phyloP scores from a whole-genome alignment of 2,797 vertebrate genomes.

The Trachops cirrhosus region DNA sequence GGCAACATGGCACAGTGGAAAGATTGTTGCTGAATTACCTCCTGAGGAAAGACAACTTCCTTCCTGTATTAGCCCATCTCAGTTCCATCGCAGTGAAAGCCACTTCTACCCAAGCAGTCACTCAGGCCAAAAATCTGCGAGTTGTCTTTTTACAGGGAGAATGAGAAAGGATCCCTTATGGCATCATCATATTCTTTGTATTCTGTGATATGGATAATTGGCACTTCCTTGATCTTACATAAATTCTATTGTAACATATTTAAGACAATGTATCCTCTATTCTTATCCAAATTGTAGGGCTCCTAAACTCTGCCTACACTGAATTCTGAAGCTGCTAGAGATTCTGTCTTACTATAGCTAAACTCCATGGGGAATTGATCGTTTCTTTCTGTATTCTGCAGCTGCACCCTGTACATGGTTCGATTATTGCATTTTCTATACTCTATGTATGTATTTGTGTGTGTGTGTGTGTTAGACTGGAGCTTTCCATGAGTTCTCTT shows the following conservation, averaged over 20 bases:
- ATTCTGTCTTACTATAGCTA: not conserved
- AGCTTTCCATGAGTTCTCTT: not conserved
- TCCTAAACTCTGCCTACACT: not conserved
- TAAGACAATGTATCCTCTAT: not conserved
- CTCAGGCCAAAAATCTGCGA: not conserved
- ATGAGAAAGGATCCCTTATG: not conserved
- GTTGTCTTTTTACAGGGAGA: not conserved
- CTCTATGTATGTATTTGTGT: not conserved
- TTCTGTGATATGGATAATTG: not conserved
- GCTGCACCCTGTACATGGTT: not conserved
- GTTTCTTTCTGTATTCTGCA: not conserved
- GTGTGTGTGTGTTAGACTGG: not conserved
- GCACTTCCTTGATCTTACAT: not conserved
- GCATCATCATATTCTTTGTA: not conserved
- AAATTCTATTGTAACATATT: not conserved
- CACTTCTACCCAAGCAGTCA: not conserved
- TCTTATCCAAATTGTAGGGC: not conserved
- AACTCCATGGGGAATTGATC: not conserved
- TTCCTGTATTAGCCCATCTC: not conserved
- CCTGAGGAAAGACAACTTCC: not conserved
- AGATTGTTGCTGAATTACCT: not conserved
- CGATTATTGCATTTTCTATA: not conserved
- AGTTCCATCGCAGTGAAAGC: not conserved
- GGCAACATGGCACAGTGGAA: not conserved
- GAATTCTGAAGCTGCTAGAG: not conserved